These are phyloP conservation scores for Tubulanus polymorphus DNA, from an alignment of 2,888 invertebrate species.

Conservation along the genomic window DNA sequence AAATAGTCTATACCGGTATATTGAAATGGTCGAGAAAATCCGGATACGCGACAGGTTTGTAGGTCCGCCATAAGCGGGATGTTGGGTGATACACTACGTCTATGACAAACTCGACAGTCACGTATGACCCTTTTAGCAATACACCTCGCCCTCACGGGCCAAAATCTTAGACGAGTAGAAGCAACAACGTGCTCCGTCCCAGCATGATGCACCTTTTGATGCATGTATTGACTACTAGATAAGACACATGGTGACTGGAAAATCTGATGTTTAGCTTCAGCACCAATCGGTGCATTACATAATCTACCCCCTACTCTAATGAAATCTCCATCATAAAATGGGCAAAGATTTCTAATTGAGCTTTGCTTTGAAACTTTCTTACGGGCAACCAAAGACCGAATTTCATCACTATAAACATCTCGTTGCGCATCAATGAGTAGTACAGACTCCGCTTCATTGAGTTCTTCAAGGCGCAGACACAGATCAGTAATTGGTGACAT, in stretches of 20 bases:
- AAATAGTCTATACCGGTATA: background rate
- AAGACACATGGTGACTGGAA: no score
- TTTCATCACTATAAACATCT: background rate
- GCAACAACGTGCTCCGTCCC: background rate
- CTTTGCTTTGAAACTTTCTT: background rate
- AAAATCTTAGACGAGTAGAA: background rate
- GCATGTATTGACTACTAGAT: background rate
- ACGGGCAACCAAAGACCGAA: background rate
- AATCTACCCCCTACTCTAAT: background rate
- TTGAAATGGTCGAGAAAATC: background rate
- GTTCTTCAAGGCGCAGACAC: background rate
- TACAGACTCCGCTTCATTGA: background rate
- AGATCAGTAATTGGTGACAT: background rate
- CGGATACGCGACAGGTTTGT: background rate
- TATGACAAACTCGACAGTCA: background rate
- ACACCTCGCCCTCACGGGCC: background rate
- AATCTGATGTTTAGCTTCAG: background rate
- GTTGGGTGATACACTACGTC: background rate
- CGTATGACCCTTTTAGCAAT: background rate
- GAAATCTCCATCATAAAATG: background rate
- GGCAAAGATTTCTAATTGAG: background rate
- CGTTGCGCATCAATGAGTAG: background rate
- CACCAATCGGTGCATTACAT: background rate
- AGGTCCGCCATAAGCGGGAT: background rate
- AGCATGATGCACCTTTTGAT: background rate